A percentile compares a stretch with the other conserved stretches of the same genome.
These are phyloP conservation scores for Cranoglanis bouderius DNA, from an alignment of 2,113 vertebrate species.

Conservation along the genomic window DNA sequence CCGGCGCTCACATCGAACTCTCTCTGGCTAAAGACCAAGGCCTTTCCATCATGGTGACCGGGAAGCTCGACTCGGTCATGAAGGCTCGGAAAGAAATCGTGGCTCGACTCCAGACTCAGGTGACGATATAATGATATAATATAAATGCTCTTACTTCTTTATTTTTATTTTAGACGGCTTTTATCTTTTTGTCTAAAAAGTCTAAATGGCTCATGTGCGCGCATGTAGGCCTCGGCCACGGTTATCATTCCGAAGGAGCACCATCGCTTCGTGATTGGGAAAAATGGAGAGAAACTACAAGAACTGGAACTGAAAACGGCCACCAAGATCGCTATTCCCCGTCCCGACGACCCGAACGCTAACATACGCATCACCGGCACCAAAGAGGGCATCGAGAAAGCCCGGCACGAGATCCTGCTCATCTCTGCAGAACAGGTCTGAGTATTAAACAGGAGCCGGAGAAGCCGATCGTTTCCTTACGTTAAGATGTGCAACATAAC, in stretches of 20 bases:
- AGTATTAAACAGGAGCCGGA: not conserved
- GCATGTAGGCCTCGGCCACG: constrained; percentile 61
- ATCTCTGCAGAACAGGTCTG: constrained; percentile 78
- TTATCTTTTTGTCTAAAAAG: not conserved
- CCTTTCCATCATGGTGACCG: constrained; percentile 81
- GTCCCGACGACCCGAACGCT: constrained; percentile 72
- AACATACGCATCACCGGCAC: constrained; percentile 76
- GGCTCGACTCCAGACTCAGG: constrained; percentile 79
- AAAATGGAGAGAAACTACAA: constrained; percentile 79
- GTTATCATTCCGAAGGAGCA: constrained; percentile 79
- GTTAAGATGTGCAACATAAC: too few relatives aligned
- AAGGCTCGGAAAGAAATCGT: constrained; percentile 82
- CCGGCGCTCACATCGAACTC: constrained; percentile 79
- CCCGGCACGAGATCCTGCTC: constrained; percentile 75
- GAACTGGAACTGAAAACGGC: constrained; percentile 78
- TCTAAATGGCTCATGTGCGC: not conserved
- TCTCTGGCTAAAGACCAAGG: constrained; percentile 82
- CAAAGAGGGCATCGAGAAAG: constrained; percentile 79
- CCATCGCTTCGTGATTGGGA: constrained; percentile 76
- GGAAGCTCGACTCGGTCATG: constrained; percentile 79
- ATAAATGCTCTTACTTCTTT: not conserved
- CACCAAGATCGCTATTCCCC: constrained; percentile 76
- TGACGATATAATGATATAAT: constrained; percentile 46
- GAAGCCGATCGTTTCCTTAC: not conserved
- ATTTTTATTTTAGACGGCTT: not conserved